Conservation (phyloP, 1,140 invertebrate species). For the Theocolax elegans region DNA sequence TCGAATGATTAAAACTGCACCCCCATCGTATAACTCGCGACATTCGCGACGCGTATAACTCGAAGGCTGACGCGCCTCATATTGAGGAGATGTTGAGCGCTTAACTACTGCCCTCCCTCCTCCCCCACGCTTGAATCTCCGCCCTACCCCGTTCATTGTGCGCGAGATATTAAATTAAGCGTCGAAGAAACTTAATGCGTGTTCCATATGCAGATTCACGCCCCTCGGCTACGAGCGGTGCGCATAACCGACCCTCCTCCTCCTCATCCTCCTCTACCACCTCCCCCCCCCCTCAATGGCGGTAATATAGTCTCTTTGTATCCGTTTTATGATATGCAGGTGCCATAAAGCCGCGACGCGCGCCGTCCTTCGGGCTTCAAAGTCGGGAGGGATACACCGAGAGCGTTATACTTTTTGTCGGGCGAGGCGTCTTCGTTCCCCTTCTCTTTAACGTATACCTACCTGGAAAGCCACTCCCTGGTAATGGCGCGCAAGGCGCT, state of each 20-base stretch:
- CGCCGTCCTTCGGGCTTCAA: constrained; percentile 1
- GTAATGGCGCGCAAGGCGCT: neutral
- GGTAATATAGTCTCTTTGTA: constrained; percentile 64
- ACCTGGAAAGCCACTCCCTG: neutral
- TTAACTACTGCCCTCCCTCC: constrained; percentile 36
- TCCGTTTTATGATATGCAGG: constrained; percentile 60
- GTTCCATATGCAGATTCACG: constrained; percentile 66
- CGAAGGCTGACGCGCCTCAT: constrained; percentile 34
- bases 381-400: constrained; percentile 4
- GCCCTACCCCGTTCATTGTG: constrained; percentile 45
- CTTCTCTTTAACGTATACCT: too few relatives aligned
- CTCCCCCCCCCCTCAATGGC: constrained; percentile 39
- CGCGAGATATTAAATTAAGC: constrained; percentile 63
- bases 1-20: constrained; percentile 33
- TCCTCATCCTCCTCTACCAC: constrained; percentile 1
- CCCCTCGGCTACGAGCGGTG: constrained; percentile 52
- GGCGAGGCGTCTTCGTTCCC: too few relatives aligned
- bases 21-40: constrained; percentile 23
- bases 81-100: constrained; percentile 42
- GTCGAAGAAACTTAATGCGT: constrained; percentile 63
- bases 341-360: constrained; percentile 54
- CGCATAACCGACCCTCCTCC: neutral
- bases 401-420: neutral
- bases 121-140: constrained; percentile 13
- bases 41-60: constrained; percentile 23